phyloP scores from a whole-genome alignment of 2,113 vertebrate genomes.

The Trogon melanurus region DNA sequence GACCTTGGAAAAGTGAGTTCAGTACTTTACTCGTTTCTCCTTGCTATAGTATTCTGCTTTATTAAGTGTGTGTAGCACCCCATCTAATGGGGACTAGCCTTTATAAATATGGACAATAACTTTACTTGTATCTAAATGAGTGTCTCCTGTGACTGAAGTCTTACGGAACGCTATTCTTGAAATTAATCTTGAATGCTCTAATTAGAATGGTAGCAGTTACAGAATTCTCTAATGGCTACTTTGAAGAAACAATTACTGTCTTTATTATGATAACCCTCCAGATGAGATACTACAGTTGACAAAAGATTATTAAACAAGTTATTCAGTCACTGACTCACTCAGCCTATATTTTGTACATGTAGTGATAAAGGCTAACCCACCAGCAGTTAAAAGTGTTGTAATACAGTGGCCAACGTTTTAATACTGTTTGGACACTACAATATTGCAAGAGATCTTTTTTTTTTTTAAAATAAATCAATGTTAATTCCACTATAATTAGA shows the following conservation, averaged over 20 bases:
- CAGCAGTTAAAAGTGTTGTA: not conserved
- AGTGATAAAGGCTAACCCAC: not conserved
- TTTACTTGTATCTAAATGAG: not conserved
- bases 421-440: not conserved
- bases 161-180: not conserved
- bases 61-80: not conserved
- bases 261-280: slow-evolving; percentile 40
- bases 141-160: not conserved
- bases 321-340: not conserved
- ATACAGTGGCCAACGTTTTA: not conserved
- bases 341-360: not conserved
- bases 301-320: slow-evolving; percentile 48
- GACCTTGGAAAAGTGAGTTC: not conserved
- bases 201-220: slow-evolving; percentile 20
- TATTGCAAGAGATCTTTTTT: not conserved
- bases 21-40: not conserved
- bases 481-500: not conserved
- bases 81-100: not conserved
- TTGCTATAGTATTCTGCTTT: not conserved
- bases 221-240: slow-evolving; percentile 41
- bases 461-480: not conserved
- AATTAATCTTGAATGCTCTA: slow-evolving; percentile 52
- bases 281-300: slow-evolving; percentile 35
- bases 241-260: slow-evolving; percentile 45
- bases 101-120: not conserved